Conservation (phyloP, 2,888 invertebrate species). For the Aquatica leii region DNA sequence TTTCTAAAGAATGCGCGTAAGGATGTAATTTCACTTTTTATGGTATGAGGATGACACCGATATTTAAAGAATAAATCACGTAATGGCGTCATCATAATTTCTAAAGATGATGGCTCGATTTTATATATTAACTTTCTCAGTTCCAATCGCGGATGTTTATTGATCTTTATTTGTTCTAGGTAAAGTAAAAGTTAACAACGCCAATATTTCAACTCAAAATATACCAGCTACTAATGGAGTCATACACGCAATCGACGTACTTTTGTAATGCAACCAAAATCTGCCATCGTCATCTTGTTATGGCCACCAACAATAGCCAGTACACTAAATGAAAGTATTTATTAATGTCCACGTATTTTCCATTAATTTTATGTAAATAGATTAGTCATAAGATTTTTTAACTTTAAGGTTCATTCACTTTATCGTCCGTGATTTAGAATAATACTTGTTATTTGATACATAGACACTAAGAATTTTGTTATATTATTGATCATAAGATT, state of each 20-base stretch:
- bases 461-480: no score
- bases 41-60: background rate
- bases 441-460: no score
- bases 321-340: no score
- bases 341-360: no score
- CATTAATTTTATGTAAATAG: no score
- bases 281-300: background rate
- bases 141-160: background rate
- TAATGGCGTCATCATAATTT: constrained; percentile 21
- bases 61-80: constrained; percentile 24
- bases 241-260: constrained; percentile 80
- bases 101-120: constrained; percentile 22
- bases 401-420: no score
- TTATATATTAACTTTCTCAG: background rate
- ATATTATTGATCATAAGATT: no score
- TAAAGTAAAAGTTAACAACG: constrained; percentile 84
- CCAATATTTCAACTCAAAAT: constrained; percentile 82
- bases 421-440: no score
- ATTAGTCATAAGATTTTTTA: no score
- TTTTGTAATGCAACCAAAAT: constrained; percentile 62
- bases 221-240: constrained; percentile 90
- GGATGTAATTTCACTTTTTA: constrained; percentile 22
- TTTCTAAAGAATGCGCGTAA: no score
- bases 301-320: no score
- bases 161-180: constrained; percentile 64